phyloP scores from a whole-genome alignment of 1,140 invertebrate species.

The Schlechtendalia chinensis region DNA sequence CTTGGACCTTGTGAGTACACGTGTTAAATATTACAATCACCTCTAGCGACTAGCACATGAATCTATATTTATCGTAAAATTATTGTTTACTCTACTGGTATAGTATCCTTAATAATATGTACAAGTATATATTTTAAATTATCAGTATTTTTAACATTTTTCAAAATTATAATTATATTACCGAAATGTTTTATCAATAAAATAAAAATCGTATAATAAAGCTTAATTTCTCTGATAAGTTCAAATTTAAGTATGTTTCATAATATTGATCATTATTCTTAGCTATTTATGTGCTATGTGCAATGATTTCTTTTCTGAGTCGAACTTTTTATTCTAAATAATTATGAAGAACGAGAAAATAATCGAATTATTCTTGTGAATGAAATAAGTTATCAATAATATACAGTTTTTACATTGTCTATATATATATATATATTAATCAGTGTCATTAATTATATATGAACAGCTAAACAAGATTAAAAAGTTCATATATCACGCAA shows the following conservation, averaged over 20 bases:
- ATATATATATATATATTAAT: neutral
- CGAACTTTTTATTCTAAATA: too few species aligned
- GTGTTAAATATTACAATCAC: neutral
- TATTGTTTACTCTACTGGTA: too few species aligned
- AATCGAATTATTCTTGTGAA: neutral
- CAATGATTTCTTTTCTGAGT: too few species aligned
- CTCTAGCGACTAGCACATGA: too few species aligned
- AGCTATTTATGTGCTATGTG: too few species aligned
- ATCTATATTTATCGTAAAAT: neutral
- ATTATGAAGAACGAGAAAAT: neutral
- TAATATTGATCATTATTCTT: too few species aligned
- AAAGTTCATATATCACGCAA: neutral
- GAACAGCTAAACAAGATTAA: neutral
- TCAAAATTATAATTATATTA: neutral
- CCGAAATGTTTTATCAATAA: neutral
- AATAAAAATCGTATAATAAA: neutral
- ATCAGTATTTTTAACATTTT: neutral
- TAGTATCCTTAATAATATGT: too few species aligned
- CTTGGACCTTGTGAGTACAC: neutral
- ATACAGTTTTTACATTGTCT: neutral
- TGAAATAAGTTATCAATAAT: too few species aligned
- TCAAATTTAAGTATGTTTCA: too few species aligned
- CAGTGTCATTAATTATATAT: neutral
- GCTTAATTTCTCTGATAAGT: neutral
- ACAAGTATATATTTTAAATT: too few species aligned